Evolutionary conservation across 2,888 invertebrate species (phyloP).

Genomic region (Imbricaverruca yamaguchii): DNA sequence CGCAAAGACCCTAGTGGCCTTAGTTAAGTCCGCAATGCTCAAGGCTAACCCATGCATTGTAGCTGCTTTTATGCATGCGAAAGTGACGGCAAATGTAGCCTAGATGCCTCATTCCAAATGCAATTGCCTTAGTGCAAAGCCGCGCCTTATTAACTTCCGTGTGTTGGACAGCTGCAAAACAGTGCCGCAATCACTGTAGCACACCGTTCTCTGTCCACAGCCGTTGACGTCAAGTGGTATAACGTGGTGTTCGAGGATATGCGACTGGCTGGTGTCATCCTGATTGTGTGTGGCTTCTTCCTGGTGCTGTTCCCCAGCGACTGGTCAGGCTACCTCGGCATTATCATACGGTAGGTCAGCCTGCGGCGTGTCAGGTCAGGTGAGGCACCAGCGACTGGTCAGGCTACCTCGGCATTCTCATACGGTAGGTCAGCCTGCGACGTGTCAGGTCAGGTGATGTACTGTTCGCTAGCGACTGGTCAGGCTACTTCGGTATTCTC

Average conservation of each 20-base stretch:
- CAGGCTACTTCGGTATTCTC: slow-evolving; percentile 82
- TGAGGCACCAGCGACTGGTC: slow-evolving; percentile 97
- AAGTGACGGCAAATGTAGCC: too few species aligned
- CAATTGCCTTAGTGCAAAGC: too few species aligned
- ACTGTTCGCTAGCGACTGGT: slow-evolving; percentile 96
- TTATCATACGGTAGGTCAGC: slow-evolving; percentile 61
- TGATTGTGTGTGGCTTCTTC: slow-evolving; percentile 84
- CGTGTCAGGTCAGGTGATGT: too few species aligned
- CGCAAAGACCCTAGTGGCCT: too few species aligned
- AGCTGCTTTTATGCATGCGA: too few species aligned
- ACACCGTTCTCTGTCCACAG: slow-evolving; percentile 48
- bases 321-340: slow-evolving; percentile 91
- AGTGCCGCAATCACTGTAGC: too few species aligned
- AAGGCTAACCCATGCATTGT: too few species aligned
- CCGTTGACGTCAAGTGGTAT: slow-evolving; percentile 76
- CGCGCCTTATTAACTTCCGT: too few species aligned
- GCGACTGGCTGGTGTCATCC: slow-evolving; percentile 88
- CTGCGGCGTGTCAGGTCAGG: too few species aligned
- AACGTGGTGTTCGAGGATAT: slow-evolving; percentile 82
- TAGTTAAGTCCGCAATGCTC: too few species aligned
- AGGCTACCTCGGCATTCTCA: slow-evolving; percentile 78
- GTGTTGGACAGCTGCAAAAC: too few species aligned
- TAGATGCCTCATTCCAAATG: too few species aligned
- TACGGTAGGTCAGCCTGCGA: slow-evolving; percentile 55
- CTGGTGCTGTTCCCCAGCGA: slow-evolving; percentile 91